Base-by-base conservation (phyloP, 2,888 invertebrate genomes). In the Tachina lurida region DNA sequence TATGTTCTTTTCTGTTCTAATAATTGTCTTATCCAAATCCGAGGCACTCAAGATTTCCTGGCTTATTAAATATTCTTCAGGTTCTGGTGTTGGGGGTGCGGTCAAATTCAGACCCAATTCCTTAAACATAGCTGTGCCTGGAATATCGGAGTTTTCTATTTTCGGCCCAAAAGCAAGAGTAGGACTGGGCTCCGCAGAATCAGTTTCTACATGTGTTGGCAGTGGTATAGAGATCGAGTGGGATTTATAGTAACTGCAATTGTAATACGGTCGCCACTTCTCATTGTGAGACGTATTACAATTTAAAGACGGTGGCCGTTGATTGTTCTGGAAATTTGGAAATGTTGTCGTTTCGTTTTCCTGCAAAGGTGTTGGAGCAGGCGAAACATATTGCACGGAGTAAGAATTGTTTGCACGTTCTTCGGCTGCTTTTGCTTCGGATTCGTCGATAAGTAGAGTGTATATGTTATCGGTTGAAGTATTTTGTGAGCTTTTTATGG, bases 161-260 rank as follows among this genome's bases (percentile, higher is more conserved):
- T 93, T 93, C 0, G 94, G 94, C 0, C 94, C 94, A 88, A 94
- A 94, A 0, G 94, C 94, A 82, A 93, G 93, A 0, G 92, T 91
- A 39, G 93, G 90, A 88, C 93, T 90, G 7, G 91, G 91, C 62
- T 92, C 91, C 1, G 91, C 91, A 2, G 92, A 91, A 15, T 92
- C 91, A 3, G 89, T 88, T 84, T 92, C 92, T 83, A 91, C 82
- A 52, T 92, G 92, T 49, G 91, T 90, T 7, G 92, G 90, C 83
- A 92, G 82, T 49, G 90, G 90, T 63, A 90, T 79, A 0, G 89
- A 84, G 13, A 90, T 89, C 8, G 89, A 83, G 45, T 89, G 89
- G 0, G 87, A 84, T 77, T 90, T 83, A 56, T 78, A 82, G 39
- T 88, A 76, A 13, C 85, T 84, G 56, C 82, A 87, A 31, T 67